phyloP scores from a whole-genome alignment of 2,888 invertebrate species.

The Syritta pipiens region DNA sequence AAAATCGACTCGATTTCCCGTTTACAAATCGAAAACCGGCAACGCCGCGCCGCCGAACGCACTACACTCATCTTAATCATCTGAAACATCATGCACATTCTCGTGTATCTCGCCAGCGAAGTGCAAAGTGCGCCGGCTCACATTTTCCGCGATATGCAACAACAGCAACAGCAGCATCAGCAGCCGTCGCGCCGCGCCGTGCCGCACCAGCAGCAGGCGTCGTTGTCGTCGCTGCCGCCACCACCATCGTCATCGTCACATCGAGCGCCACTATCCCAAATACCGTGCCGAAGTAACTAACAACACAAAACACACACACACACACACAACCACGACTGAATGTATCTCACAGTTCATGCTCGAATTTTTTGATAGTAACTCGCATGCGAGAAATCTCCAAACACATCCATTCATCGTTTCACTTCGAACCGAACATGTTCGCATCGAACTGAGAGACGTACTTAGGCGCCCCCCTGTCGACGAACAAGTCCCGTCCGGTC shows the following conservation, averaged over 20 bases:
- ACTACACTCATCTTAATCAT: constrained; percentile 49
- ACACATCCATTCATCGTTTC: constrained; percentile 58
- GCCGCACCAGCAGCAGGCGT: background rate
- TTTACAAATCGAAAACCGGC: constrained; percentile 11
- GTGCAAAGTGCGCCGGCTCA: constrained; percentile 66
- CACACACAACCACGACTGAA: constrained; percentile 9
- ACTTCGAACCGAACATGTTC: constrained; percentile 41
- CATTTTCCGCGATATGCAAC: constrained; percentile 57
- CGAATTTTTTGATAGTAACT: constrained; percentile 49
- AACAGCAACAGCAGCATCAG: constrained; percentile 1
- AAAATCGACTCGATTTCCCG: too few species aligned
- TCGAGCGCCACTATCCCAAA: constrained; percentile 57
- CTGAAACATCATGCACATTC: constrained; percentile 42
- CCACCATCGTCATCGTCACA: constrained; percentile 16
- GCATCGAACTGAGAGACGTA: constrained; percentile 25
- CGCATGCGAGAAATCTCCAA: constrained; percentile 51
- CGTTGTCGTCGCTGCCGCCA: constrained; percentile 17
- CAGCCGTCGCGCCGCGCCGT: background rate
- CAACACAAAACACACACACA: constrained; percentile 15
- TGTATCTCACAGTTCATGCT: constrained; percentile 12
- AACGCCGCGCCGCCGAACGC: constrained; percentile 35
- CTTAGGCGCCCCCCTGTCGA: too few species aligned
- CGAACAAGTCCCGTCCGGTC: constrained; percentile 2
- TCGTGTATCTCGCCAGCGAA: constrained; percentile 27
- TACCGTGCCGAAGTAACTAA: constrained; percentile 27